phyloP scores from a whole-genome alignment of 1,140 invertebrate species.

The Chironomus tepperi region DNA sequence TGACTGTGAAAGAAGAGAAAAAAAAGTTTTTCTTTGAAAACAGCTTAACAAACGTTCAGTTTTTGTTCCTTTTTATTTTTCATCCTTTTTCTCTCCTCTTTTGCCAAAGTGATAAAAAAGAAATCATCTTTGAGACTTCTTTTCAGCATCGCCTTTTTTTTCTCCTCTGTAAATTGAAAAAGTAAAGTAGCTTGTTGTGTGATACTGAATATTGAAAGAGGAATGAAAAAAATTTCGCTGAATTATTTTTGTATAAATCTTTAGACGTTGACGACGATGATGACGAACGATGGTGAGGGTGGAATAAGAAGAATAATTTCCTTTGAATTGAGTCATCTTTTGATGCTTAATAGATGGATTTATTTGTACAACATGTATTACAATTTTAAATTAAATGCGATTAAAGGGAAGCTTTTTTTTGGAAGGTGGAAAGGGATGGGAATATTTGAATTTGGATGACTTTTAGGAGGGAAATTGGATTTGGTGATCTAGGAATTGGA shows the following conservation, averaged over 20 bases:
- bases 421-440: no score
- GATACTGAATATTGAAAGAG: background rate
- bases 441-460: no score
- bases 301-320: background rate
- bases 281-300: background rate
- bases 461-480: no score
- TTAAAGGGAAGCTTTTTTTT: background rate
- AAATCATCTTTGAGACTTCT: conserved; percentile 8
- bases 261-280: background rate
- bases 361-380: conserved; percentile 19
- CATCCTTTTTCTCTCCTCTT: background rate
- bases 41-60: conserved; percentile 13
- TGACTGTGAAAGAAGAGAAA: background rate
- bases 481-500: no score
- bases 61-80: conserved; percentile 10
- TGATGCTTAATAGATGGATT: conserved; percentile 6
- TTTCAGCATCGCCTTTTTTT: background rate
- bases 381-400: conserved; percentile 13
- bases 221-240: background rate
- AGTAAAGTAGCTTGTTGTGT: background rate
- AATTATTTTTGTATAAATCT: background rate
- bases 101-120: background rate
- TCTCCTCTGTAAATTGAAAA: conserved; percentile 17
- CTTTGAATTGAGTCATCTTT: background rate
- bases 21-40: conserved; percentile 17